Base-by-base conservation (phyloP, 2,888 invertebrate species). In the Dynastes tityus region DNA sequence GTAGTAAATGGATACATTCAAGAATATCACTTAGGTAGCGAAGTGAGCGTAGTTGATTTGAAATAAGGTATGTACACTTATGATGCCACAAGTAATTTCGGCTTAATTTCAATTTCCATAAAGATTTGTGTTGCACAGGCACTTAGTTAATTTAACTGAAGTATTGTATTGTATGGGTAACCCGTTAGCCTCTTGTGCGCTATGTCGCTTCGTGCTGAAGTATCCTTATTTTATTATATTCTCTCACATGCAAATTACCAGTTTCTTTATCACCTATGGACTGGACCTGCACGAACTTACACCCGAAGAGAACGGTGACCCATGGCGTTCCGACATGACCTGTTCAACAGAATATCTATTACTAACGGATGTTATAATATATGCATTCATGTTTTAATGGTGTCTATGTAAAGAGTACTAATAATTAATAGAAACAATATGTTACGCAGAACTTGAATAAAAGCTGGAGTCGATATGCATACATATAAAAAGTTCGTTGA, bases 301-400 rank as follows among this genome's bases (percentile, higher is more conserved):
- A 64, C 64, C 76, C 76, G 70, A 67, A 76, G 78, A 81, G 80
- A 80, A 80, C 78, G 79, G 77, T 77, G 80, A 81, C 80, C 78
- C 51, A 78, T 75, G 77, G 29, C 77, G 71, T 73, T 77, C 77
- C 76, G 71, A 64, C 58, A 77, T 80, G 79, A 81, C 79, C 79
- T 75, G 77, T 78, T 65, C 65, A 74, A 51, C 61, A 77, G 74
- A 75, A 61, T 73, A 67, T 71, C 76, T 70, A 22, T 76, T 76
- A 75, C 71, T 63, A 77, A 29, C 37, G n/a, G 73, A 6, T 22
- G 29, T 45, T 27, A 27, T 45, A 13, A 63, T 32, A 55, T n/a
- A n/a, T 13, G 22, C 8, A 45, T 45, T 45, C 45, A 11, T 45
- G 45, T 11, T 45, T 45, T 45, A 45, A 9, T 45, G 45, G 45